These are phyloP conservation scores for Cylloceria caligata DNA, from an alignment of 2,888 invertebrate species.

Conservation along the genomic window DNA sequence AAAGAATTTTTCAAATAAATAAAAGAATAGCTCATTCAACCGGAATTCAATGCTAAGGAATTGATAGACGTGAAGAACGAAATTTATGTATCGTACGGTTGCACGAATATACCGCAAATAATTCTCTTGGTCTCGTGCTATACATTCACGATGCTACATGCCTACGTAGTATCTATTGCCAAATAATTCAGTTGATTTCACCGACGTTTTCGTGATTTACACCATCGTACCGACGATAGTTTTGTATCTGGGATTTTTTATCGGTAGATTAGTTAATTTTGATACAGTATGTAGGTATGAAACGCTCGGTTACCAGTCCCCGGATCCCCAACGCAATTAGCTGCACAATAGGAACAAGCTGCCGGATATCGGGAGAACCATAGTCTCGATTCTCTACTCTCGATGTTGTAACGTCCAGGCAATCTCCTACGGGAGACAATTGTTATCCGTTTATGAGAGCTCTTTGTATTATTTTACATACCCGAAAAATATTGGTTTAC, in stretches of 20 bases:
- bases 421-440: conserved; percentile 78
- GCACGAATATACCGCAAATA: background rate
- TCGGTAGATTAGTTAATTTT: conserved; percentile 82
- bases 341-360: conserved; percentile 81
- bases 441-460: conserved; percentile 64
- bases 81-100: background rate
- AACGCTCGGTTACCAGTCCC: conserved; percentile 73
- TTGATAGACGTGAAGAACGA: background rate
- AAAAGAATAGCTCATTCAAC: background rate
- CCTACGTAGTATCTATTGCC: conserved; percentile 21
- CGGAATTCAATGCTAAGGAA: no score
- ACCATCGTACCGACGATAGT: conserved; percentile 22
- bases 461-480: conserved; percentile 53
- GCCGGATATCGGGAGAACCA: conserved; percentile 72
- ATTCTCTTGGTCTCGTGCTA: background rate
- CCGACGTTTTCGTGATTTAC: conserved; percentile 47
- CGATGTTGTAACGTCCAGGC: conserved; percentile 76
- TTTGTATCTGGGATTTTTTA: conserved; percentile 75
- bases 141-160: background rate
- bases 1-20: background rate
- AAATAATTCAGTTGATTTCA: conserved; percentile 38
- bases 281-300: conserved; percentile 58
- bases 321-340: conserved; percentile 82
- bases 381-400: conserved; percentile 58
- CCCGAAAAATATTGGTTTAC: background rate